Base-by-base conservation (phyloP, 2,888 invertebrate species). In the Proisotoma minuta region DNA sequence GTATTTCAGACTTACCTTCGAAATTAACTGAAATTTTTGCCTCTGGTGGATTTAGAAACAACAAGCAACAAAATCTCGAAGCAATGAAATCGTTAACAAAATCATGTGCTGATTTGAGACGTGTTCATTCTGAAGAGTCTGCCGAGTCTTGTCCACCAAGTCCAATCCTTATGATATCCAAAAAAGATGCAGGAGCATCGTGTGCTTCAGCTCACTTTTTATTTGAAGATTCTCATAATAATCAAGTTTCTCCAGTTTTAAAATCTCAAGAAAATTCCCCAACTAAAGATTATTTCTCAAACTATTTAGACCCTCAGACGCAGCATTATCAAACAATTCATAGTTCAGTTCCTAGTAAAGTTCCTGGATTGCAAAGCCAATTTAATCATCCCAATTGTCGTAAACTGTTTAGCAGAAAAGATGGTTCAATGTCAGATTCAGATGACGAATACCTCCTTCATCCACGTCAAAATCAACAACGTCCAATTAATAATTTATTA, bases 1-100 rank as follows among this genome's bases (percentile, higher is more conserved):
- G 66, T 43, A 63, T 68, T 22, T 63, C 72, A 0, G 72, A 73
- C 39, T 56, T 73, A 1, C 72, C 72, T 0, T 71, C 72, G 3
- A 69, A 65, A 43, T 62, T 73, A 1, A 66, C 60, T n/a, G 66
- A 73, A 63, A 73, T 73, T 27, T 73, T 73, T 57, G 60, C 52
- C 48, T 59, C 60, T 10, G 22, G 59, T 4, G 20, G 48, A 22
- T 27, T 20, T n/a, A n/a, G n/a, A n/a, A 29, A 18, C 40, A 18
- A n/a, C 23, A 50, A 28, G 50, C 43, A 59, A 1, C 60, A 56
- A 22, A 54, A 60, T 18, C 52, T 71, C 12, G 62, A 50, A 5
- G 60, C 67, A 4, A 65, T 67, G 63, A 69, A 67, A 62, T 61
- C 63, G 22, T 48, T 67, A 18, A 64, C 66, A 20, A 70, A 69